Evolutionary conservation across 2,888 invertebrate genomes (phyloP), one percentile per base, ranked within the genome.

Genomic region (Adelognathus sp.): DNA sequence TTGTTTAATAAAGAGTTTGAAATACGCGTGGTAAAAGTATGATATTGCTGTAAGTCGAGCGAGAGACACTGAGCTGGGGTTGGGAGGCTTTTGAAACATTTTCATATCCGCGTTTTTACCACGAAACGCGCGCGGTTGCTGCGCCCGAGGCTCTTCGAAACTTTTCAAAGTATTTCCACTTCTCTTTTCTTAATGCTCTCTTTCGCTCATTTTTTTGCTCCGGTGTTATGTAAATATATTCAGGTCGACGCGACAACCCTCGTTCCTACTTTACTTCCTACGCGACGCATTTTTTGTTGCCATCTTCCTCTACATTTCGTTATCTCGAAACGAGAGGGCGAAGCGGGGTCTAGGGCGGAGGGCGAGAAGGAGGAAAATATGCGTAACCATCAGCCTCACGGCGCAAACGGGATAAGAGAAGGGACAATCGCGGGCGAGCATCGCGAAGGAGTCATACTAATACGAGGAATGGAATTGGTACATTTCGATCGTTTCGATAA

Each of bases 191-290:
- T n/a, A n/a, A n/a, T 64, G 60, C 63, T 36, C 54, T 60, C 18
- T 46, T 14, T n/a, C 33, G 21, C 36, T 27, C 29, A 31, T 52
- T 16, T 36, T 46, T 73, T 36, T 33, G 24, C 71, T 76, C 71
- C 61, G 75, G 29, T 76, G 80, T 76, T 80, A 82, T 81, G 82
- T 78, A 82, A 82, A 82, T 82, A 82, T 80, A 82, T 82, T 79
- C 82, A 74, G 71, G 54, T 67, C 66, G 75, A 67, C 61, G 67
- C 79, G 75, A 75, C 75, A 79, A 75, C 75, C 71, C 67, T 71
- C 75, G 31, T 66, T 75, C 44, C 75, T 72, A 71, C 61, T 71
- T 61, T 70, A 39, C 71, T 71, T 54, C 39, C 54, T 31, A 36
- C 44, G 60, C 64, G 41, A 36, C 44, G 52, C 36, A 9, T 16